Evolutionary conservation across 2,113 vertebrate genomes (phyloP).

Genomic region (Onychorhynchus coronatus): DNA sequence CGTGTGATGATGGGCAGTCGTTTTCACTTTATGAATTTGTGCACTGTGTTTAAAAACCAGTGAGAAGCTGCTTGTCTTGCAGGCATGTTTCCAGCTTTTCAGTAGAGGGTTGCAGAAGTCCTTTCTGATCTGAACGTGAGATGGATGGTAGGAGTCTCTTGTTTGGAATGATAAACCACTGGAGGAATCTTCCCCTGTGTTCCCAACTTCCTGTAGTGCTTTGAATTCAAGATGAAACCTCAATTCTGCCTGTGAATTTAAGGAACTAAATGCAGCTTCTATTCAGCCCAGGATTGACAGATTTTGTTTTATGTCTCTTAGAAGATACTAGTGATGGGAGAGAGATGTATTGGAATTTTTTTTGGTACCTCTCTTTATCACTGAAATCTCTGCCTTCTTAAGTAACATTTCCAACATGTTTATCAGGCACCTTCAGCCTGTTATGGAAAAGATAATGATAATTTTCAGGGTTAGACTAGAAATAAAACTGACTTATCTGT

Average conservation of each 20-base stretch:
- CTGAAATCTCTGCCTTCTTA: neutral
- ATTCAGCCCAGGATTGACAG: neutral
- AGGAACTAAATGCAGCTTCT: neutral
- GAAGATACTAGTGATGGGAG: neutral
- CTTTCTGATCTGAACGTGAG: neutral
- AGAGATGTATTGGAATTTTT: neutral
- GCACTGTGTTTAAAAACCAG: neutral
- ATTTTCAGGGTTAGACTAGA: neutral
- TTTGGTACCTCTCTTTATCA: neutral
- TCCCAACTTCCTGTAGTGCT: neutral
- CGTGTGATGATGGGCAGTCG: neutral
- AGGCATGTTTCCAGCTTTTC: neutral
- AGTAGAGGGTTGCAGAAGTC: neutral
- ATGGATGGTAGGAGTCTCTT: neutral
- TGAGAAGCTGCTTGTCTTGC: neutral
- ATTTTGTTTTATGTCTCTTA: neutral
- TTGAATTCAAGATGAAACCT: neutral
- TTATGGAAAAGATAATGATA: neutral
- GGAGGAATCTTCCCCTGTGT: neutral
- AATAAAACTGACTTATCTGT: neutral
- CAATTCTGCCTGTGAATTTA: neutral
- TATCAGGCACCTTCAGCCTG: neutral
- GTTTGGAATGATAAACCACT: neutral
- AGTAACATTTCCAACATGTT: neutral
- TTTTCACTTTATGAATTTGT: neutral